Percentiles rank a stretch among this genome's conserved stretches.
These are phyloP conservation scores for Furcula furcula DNA, from an alignment of 2,888 invertebrate species.

Conservation along the genomic window DNA sequence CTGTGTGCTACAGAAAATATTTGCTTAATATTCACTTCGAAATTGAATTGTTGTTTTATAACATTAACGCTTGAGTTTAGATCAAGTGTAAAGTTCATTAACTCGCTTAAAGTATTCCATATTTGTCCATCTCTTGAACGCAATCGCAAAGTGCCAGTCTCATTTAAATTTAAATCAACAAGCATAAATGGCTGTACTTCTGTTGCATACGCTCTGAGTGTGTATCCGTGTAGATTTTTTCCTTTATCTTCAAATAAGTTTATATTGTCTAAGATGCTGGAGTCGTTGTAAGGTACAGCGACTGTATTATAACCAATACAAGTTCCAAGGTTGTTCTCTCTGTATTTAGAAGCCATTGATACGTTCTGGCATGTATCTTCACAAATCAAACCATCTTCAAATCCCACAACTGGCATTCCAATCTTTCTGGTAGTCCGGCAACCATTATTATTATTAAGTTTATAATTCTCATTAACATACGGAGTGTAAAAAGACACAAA, in stretches of 20 bases:
- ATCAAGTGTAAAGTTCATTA: constrained; percentile 64
- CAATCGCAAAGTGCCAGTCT: constrained; percentile 45
- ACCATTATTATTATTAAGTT: constrained; percentile 41
- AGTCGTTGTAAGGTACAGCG: constrained; percentile 30
- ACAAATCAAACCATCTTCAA: constrained; percentile 48
- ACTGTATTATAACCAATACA: constrained; percentile 53
- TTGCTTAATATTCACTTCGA: constrained; percentile 49
- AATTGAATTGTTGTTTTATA: constrained; percentile 50
- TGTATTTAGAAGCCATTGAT: constrained; percentile 42
- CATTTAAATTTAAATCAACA: constrained; percentile 34
- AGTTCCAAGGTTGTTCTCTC: constrained; percentile 52
- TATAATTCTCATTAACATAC: constrained; percentile 42
- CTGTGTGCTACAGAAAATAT: constrained; percentile 54
- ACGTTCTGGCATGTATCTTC: constrained; percentile 52
- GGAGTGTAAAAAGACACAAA: constrained; percentile 48
- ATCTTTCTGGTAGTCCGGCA: constrained; percentile 55
- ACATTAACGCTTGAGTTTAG: constrained; percentile 36
- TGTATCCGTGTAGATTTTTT: constrained; percentile 54
- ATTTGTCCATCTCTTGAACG: constrained; percentile 56
- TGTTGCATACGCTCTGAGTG: constrained; percentile 40
- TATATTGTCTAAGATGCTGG: constrained; percentile 16
- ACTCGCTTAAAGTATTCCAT: constrained; percentile 55
- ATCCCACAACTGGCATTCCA: constrained; percentile 42
- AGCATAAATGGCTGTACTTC: constrained; percentile 52
- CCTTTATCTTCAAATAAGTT: constrained; percentile 53